These are phyloP conservation scores for Tolypeutes matacus DNA, from an alignment of 2,797 vertebrate genomes.

Conservation along the genomic window DNA sequence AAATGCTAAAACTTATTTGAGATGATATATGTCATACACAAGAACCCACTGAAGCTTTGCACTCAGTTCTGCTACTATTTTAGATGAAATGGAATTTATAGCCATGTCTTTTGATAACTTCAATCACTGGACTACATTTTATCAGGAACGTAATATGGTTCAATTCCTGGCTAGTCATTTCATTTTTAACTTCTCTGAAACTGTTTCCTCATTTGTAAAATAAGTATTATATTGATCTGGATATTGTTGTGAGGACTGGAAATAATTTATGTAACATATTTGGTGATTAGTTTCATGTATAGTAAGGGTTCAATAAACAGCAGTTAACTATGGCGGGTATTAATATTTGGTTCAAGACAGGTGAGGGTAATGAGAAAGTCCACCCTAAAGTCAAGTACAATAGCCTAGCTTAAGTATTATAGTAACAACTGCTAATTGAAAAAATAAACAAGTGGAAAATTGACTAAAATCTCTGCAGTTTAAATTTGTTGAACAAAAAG, in stretches of 20 bases:
- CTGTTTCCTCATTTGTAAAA: slow-evolving; percentile 43
- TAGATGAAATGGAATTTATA: slow-evolving; percentile 42
- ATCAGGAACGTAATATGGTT: not conserved
- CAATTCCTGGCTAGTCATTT: not conserved
- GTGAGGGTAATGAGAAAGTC: not conserved
- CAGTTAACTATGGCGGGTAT: not conserved
- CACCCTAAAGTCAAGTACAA: not conserved
- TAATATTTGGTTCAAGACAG: not conserved
- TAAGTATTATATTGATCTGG: not conserved
- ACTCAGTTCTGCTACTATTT: not conserved
- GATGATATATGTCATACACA: not conserved
- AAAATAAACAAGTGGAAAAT: not conserved
- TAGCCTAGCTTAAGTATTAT: not conserved
- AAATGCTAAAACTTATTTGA: slow-evolving; percentile 34
- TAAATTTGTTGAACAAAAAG: not conserved
- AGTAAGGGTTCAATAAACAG: not conserved
- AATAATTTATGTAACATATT: not conserved
- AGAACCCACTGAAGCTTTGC: not conserved
- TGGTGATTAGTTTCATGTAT: not conserved
- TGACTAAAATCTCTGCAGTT: not conserved
- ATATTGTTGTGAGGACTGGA: not conserved
- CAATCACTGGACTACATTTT: not conserved
- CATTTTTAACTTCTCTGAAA: not conserved
- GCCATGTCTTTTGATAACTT: not conserved
- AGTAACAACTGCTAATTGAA: not conserved